Percentiles rank a stretch among this genome's conserved stretches.
phyloP scores from a whole-genome alignment of 2,113 vertebrate genomes.

The Cisticola juncidis region DNA sequence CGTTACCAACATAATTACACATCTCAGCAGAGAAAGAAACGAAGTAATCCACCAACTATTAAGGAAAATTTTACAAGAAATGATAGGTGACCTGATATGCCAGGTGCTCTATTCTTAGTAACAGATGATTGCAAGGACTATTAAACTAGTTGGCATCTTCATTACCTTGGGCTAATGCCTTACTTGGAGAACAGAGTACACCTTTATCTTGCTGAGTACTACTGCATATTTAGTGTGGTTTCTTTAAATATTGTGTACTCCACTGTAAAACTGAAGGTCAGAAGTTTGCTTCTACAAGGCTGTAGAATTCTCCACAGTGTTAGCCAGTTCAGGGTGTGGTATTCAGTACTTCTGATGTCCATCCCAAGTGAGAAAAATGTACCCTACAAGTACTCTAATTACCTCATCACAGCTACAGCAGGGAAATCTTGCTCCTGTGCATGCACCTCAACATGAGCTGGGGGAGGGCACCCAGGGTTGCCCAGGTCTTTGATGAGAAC shows the following conservation, averaged over 20 bases:
- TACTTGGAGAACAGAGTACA: not conserved
- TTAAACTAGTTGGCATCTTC: not conserved
- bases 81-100: not conserved
- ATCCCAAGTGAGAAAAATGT: fast-evolving
- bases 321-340: not conserved
- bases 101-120: not conserved
- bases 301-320: not conserved
- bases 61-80: not conserved
- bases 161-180: not conserved
- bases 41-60: not conserved
- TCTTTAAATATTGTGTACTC: not conserved
- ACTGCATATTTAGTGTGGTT: not conserved
- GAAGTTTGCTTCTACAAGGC: not conserved
- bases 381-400: not conserved
- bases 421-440: not conserved
- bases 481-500: not conserved
- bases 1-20: not conserved
- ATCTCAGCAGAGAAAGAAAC: not conserved
- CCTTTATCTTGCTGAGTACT: not conserved
- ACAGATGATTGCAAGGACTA: not conserved
- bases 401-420: not conserved
- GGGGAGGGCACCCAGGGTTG: not conserved
- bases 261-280: not conserved
- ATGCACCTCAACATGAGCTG: not conserved
- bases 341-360: not conserved